A percentile compares a stretch with the other conserved stretches of the same genome.
These are phyloP conservation scores for Zophobas morio DNA, from an alignment of 1,140 invertebrate genomes.

Conservation along the genomic window DNA sequence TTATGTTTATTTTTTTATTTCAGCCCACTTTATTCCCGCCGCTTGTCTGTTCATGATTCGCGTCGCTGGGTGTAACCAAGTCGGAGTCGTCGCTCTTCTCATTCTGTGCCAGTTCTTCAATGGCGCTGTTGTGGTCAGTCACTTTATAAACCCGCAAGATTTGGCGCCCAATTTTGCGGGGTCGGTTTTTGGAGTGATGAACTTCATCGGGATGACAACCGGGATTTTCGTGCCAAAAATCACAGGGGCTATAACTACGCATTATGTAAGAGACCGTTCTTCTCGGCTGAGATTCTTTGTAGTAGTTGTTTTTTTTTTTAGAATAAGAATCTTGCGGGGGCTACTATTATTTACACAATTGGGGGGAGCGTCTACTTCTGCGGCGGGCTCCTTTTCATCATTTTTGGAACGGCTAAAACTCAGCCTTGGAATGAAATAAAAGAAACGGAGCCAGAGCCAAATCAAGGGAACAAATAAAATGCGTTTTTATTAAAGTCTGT, in stretches of 20 bases:
- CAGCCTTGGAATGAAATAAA: constrained; percentile 67
- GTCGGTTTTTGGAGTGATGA: not conserved
- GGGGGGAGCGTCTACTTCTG: constrained; percentile 67
- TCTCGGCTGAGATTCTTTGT: not conserved
- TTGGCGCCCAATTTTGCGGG: too few relatives aligned
- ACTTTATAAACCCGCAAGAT: too few relatives aligned
- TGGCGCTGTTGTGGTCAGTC: too few relatives aligned
- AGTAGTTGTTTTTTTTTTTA: not conserved
- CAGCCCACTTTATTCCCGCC: too few relatives aligned
- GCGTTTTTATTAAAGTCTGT: not conserved
- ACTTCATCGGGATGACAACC: constrained; percentile 3
- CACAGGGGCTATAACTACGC: not conserved
- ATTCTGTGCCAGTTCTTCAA: too few relatives aligned
- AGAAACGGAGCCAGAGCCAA: constrained; percentile 37
- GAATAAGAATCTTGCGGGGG: constrained; percentile 71
- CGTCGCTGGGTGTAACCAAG: too few relatives aligned
- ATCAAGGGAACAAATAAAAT: constrained; percentile 11
- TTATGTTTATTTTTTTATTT: too few relatives aligned
- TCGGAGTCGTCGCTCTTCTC: too few relatives aligned
- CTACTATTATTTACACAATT: constrained; percentile 75
- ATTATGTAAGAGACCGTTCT: constrained; percentile 5
- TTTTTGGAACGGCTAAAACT: constrained; percentile 68
- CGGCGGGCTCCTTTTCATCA: constrained; percentile 69
- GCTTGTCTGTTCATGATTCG: too few relatives aligned
- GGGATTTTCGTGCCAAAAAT: constrained; percentile 17